A percentile compares a stretch with the other conserved stretches of the same genome.
Conservation (phyloP, 2,888 invertebrate species). For the Megaustenia siamemsis region DNA sequence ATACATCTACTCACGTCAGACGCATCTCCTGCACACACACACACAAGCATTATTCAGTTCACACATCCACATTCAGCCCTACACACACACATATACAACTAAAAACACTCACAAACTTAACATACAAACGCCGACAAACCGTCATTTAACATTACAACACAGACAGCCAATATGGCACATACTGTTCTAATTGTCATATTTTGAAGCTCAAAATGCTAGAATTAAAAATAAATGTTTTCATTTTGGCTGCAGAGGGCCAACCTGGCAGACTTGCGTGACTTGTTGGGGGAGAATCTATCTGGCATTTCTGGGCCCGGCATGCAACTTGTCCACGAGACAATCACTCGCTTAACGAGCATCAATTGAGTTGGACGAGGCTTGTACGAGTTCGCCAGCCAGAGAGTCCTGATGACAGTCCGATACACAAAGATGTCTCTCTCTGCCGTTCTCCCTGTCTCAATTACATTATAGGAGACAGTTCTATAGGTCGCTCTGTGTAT, state of each 20-base stretch:
- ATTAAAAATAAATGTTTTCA: slow-evolving; percentile 24
- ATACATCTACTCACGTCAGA: too few relatives aligned
- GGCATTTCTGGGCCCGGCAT: slow-evolving; percentile 1
- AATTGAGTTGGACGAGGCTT: slow-evolving; percentile 9
- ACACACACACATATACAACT: too few relatives aligned
- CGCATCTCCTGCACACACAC: too few relatives aligned
- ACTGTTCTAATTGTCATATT: not conserved
- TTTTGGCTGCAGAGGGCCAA: slow-evolving; percentile 29
- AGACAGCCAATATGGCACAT: not conserved
- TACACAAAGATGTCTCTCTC: too few relatives aligned
- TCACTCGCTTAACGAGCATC: slow-evolving; percentile 29
- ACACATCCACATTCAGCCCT: too few relatives aligned
- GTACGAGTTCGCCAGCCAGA: not conserved
- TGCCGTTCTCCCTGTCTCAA: too few relatives aligned
- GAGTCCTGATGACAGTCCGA: not conserved
- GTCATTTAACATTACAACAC: not conserved
- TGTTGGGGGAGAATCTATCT: slow-evolving; percentile 1
- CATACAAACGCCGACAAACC: too few relatives aligned
- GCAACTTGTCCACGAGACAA: slow-evolving; percentile 22
- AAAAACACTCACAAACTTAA: too few relatives aligned
- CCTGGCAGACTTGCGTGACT: slow-evolving; percentile 29
- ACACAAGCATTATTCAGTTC: too few relatives aligned
- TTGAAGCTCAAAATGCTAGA: slow-evolving; percentile 14
- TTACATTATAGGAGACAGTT: too few relatives aligned
- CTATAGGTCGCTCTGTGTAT: too few relatives aligned